Evolutionary conservation across 2,113 vertebrate species (phyloP).

Genomic region (Cariama cristata): DNA sequence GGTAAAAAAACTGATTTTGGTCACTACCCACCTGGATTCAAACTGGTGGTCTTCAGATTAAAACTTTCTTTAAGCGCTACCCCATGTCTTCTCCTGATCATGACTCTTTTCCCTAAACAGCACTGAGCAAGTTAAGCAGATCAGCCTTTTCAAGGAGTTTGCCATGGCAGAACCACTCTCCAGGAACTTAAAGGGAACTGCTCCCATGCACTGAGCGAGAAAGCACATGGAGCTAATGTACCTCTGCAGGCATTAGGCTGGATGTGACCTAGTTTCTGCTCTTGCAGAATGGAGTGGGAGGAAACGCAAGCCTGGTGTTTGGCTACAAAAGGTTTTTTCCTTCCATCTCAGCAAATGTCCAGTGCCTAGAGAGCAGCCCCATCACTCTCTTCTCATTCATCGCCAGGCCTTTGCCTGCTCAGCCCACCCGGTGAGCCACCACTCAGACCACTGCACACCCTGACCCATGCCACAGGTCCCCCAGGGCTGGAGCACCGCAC

Average conservation of each 20-base stretch:
- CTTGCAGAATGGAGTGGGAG: background rate
- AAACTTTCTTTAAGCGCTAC: background rate
- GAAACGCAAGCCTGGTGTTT: background rate
- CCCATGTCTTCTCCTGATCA: background rate
- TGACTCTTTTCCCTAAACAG: slow-evolving; percentile 32
- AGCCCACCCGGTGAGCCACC: background rate
- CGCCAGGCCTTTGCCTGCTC: background rate
- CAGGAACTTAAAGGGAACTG: slow-evolving; percentile 52
- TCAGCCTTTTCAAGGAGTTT: background rate
- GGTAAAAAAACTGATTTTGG: background rate
- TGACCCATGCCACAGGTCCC: rapidly evolving
- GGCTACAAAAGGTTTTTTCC: background rate
- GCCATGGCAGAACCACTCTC: slow-evolving; percentile 7
- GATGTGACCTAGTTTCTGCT: slow-evolving; percentile 31
- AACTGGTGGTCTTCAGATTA: slow-evolving; percentile 24
- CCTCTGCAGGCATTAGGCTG: slow-evolving; percentile 10
- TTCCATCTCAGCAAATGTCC: background rate
- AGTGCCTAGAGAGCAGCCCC: background rate
- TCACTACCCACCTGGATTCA: slow-evolving; percentile 34
- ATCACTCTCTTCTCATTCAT: background rate
- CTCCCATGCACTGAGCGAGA: background rate
- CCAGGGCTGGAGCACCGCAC: background rate
- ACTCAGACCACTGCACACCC: background rate
- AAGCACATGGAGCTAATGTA: background rate
- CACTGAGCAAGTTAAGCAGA: background rate